Percentiles rank a stretch among this genome's conserved stretches.
Evolutionary conservation across 2,113 vertebrate species (phyloP).

Genomic region (Zosterops pallidus): DNA sequence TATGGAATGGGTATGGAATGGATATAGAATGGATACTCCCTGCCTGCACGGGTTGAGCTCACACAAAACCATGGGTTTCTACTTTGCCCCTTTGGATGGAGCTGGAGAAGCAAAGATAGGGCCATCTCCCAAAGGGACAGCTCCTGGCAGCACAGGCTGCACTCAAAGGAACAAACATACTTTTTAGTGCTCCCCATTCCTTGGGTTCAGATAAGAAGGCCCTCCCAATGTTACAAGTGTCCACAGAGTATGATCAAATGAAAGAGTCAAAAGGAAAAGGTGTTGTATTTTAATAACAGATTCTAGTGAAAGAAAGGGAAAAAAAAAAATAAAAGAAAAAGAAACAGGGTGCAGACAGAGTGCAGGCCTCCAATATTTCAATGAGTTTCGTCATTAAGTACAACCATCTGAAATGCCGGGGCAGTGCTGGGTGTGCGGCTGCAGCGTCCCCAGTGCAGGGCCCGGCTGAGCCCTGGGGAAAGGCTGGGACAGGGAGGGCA

Average conservation of each 20-base stretch:
- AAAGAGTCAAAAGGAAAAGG: neutral
- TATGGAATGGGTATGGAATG: too few relatives aligned
- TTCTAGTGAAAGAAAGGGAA: neutral
- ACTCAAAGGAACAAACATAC: neutral
- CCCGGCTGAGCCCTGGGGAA: neutral
- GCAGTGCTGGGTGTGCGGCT: neutral
- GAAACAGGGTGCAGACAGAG: too few relatives aligned
- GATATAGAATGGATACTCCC: neutral
- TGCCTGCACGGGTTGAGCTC: neutral
- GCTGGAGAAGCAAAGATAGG: neutral
- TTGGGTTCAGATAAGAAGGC: neutral
- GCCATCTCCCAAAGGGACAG: neutral
- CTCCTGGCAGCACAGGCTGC: neutral
- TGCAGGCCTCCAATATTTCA: neutral
- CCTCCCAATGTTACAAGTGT: neutral
- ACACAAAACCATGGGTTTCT: neutral
- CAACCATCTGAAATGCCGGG: accelerated
- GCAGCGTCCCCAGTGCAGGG: neutral
- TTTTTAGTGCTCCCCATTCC: neutral
- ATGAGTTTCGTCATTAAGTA: neutral
- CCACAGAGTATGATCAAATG: neutral
- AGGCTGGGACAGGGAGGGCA: neutral
- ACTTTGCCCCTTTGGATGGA: neutral
- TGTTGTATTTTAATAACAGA: neutral
- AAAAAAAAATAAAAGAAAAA: too few relatives aligned